Base-by-base conservation (phyloP, 35 echinoderm and acorn worm genomes). In the Lytechinus variegatus region DNA sequence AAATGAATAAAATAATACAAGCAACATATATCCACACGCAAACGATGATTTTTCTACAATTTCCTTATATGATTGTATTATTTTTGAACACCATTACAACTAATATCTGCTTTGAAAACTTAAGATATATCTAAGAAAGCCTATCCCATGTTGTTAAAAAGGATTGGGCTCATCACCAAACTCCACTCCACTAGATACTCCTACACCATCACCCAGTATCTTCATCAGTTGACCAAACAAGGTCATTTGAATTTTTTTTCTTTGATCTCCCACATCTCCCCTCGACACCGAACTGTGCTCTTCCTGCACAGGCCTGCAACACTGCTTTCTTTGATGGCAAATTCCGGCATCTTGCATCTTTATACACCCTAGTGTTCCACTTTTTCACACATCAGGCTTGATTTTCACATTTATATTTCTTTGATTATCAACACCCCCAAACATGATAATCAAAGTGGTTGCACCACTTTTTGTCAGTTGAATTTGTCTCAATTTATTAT, bases 161-260 rank as follows among this genome's bases (percentile, higher is more conserved):
- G 88, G 88, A 90, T 52, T 52, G 10, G 88, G 52, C 53, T 53
- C 27, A 19, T 28, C 92, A 93, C 92, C 92, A 93, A 93, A 93
- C 92, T 93, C 92, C 92, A 93, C 92, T 93, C 92, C 92, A 93
- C 92, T 93, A 54, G n/a, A 93, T 57, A 93, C 92, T 93, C 92
- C 54, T 55, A 93, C 92, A 93, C 53, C 88, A 57, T 55, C 92
- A 57, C 52, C 92, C 92, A 93, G 92, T 57, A 93, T 93, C 92
- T 53, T 53, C n/a, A 93, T 93, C 92, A 93, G 92, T 93, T 57
- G 92, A 93, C 54, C 92, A 57, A 10, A 93, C 92, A 53, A n/a
- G 92, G 54, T 57, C 92, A 29, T 57, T 44, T 14, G 12, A 28
- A 10, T 90, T 90, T 10, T 14, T 90, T 90, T 90, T 90, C 52